Conservation (phyloP, 2,797 vertebrate genomes). For the Pyrrhura leucotis region DNA sequence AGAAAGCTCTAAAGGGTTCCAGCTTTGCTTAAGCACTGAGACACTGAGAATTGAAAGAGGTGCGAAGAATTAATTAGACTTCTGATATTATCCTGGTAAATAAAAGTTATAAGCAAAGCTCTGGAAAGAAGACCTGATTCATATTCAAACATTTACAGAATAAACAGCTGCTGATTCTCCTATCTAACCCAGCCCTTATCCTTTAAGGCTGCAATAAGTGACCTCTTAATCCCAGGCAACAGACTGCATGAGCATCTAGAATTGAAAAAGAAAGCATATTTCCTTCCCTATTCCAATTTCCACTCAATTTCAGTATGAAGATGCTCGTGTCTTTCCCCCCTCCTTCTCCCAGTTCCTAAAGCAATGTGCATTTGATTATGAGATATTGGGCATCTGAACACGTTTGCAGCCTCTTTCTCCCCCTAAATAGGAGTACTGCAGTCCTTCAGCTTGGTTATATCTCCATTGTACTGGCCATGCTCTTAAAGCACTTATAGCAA, state of each 20-base stretch:
- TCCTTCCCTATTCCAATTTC: conserved; percentile 46
- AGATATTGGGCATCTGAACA: conserved; percentile 42
- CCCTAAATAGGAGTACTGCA: not conserved
- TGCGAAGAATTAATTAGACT: conserved; percentile 65
- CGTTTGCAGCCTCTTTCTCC: not conserved
- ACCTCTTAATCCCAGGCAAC: conserved; percentile 58
- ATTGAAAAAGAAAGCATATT: conserved; percentile 63
- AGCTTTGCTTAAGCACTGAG: conserved; percentile 48
- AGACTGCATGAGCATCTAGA: conserved; percentile 52
- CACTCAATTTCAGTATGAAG: conserved; percentile 52
- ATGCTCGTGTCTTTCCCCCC: not conserved
- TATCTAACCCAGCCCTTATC: conserved; percentile 34
- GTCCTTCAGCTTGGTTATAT: not conserved
- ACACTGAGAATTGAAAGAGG: conserved; percentile 37
- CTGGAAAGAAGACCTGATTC: conserved; percentile 50
- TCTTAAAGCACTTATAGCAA: conserved; percentile 70
- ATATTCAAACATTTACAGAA: conserved; percentile 73
- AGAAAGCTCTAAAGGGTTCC: conserved; percentile 55
- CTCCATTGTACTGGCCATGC: conserved; percentile 29
- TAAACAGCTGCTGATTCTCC: conserved; percentile 60
- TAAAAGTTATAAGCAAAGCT: conserved; percentile 56
- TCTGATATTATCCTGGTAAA: conserved; percentile 63
- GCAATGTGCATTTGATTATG: not conserved
- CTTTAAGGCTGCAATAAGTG: conserved; percentile 65
- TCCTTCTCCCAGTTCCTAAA: not conserved